Evolutionary conservation across 2,797 vertebrate genomes (phyloP).

Genomic region (Pachyuromys duprasi): DNA sequence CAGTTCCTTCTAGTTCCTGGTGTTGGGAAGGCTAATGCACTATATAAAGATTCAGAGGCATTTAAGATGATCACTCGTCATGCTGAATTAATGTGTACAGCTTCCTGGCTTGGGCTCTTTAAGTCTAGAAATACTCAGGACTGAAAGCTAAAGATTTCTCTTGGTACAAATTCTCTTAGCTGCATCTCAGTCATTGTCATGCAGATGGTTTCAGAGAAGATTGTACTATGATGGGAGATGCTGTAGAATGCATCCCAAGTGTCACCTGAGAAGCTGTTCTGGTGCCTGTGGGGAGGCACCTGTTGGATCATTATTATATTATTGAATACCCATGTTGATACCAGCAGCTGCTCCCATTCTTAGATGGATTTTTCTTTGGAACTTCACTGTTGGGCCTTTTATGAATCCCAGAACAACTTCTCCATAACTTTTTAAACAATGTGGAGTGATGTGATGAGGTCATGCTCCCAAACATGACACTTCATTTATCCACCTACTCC

Average conservation of each 20-base stretch:
- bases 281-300: neutral
- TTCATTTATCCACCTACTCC: neutral
- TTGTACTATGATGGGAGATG: neutral
- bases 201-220: neutral
- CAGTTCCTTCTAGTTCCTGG: slow-evolving; percentile 61
- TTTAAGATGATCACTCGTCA: slow-evolving; percentile 72
- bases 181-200: neutral
- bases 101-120: slow-evolving; percentile 87
- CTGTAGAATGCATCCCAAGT: accelerated
- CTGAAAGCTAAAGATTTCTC: slow-evolving; percentile 72
- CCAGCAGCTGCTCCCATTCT: neutral
- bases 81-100: slow-evolving; percentile 89
- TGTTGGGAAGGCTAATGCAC: slow-evolving; percentile 67
- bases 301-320: neutral
- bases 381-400: neutral
- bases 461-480: neutral
- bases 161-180: neutral
- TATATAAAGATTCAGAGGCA: slow-evolving; percentile 63
- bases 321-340: neutral
- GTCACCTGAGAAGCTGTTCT: neutral
- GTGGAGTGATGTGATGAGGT: neutral
- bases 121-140: slow-evolving; percentile 82
- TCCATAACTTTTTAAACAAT: neutral
- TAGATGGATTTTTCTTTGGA: neutral
- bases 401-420: neutral